Conservation (phyloP, 2,113 vertebrate genomes). For the Sylvia atricapilla region DNA sequence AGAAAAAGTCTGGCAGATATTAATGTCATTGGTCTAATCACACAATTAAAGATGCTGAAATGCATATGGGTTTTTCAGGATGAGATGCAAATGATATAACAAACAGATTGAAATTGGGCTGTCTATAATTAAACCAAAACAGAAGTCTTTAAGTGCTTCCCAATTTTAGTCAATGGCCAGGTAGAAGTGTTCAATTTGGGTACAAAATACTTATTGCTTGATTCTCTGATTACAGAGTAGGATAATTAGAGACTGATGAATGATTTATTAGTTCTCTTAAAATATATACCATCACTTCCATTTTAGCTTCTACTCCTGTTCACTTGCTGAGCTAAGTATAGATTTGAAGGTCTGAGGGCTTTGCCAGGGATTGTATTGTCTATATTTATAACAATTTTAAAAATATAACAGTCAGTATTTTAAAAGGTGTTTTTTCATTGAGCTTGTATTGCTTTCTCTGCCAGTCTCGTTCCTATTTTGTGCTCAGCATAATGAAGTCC, state of each 20-base stretch:
- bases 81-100: constrained; percentile 48
- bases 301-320: constrained; percentile 5
- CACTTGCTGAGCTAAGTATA: constrained; percentile 33
- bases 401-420: background rate
- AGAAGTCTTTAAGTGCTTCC: constrained; percentile 45
- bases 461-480: background rate
- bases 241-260: constrained; percentile 60
- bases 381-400: background rate
- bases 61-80: constrained; percentile 21
- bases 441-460: background rate
- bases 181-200: constrained; percentile 49
- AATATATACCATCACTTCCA: constrained; percentile 4
- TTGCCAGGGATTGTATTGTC: background rate
- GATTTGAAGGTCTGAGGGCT: background rate
- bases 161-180: constrained; percentile 58
- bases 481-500: background rate
- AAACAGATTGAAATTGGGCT: constrained; percentile 20
- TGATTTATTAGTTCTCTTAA: constrained; percentile 58
- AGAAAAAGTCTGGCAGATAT: background rate
- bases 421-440: constrained; percentile 7
- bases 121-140: constrained; percentile 53
- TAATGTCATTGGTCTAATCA: background rate
- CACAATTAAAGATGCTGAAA: constrained; percentile 8
- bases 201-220: constrained; percentile 46
- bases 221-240: constrained; percentile 48